Evolutionary conservation across 2,113 vertebrate species (phyloP), one percentile per base, ranked within the genome.

Genomic region (Lophochroa leadbeateri): DNA sequence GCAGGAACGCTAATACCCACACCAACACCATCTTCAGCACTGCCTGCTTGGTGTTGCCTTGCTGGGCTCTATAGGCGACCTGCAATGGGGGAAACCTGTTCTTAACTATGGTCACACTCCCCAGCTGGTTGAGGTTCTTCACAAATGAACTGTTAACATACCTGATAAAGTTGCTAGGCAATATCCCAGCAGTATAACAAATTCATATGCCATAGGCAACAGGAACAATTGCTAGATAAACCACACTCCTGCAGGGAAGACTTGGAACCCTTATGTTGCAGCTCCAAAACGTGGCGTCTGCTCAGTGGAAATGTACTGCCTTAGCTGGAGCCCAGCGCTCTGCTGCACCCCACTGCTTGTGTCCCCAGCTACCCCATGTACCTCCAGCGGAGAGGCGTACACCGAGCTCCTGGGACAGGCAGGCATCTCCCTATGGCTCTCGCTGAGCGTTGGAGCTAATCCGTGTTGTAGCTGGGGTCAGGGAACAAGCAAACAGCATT

Each of bases 21-120:
- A 98, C 98, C 96, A 98, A 78, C n/a, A 86, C 86, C 98, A 98
- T 98, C 97, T 98, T 98, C 94, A 88, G 89, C 77, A 98, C 97
- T 0, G 98, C 98, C 58, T 33, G 96, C 68, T 85, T 96, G 8
- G 84, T 98, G 92, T 98, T 97, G 9, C 97, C 97, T 97, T 98
- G 98, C 96, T 98, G 98, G 77, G 98, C 98, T 95, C 98, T 96
- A 86, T 98, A 98, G 17, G 98, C 92, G 2, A 98, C 98, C 98
- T 98, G 95, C 19, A 49, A 49, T 1, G 17, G 35, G 31, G 79
- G 61, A 79, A 83, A 67, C n/a, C 65, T 87, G 43, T 37, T 9
- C 79, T 77, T 85, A 91, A 68, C 16, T 9, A 13, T 4, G 41
- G 61, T 35, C 71, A 37, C 44, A 8, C 55, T 44, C 6, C 71